These are phyloP conservation scores for Coregonus suidteri DNA, from an alignment of 2,797 vertebrate species.

Conservation along the genomic window DNA sequence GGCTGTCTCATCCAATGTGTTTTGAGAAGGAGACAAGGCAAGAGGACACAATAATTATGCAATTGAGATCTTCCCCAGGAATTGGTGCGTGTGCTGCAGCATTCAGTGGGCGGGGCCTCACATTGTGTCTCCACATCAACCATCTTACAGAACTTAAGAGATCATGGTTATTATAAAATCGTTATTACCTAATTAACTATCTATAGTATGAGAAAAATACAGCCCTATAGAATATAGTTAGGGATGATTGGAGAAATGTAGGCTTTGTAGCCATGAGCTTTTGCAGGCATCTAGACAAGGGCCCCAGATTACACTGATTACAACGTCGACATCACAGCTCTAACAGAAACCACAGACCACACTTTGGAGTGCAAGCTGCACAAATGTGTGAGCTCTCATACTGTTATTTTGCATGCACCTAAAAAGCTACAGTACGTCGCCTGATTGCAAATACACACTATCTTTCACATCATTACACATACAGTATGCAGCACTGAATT, in stretches of 20 bases:
- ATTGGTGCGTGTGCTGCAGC: no score
- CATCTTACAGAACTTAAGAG: neutral
- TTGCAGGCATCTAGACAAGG: neutral
- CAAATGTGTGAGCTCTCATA: constrained; percentile 27
- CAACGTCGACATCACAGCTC: constrained; percentile 46
- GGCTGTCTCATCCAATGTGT: no score
- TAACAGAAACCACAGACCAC: constrained; percentile 34
- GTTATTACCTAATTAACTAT: neutral
- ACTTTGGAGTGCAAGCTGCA: constrained; percentile 31
- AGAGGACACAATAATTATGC: no score
- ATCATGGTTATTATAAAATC: neutral
- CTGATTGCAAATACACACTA: constrained; percentile 41
- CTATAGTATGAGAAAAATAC: neutral
- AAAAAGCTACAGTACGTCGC: constrained; percentile 46
- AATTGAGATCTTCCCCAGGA: no score
- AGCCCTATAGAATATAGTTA: constrained; percentile 8
- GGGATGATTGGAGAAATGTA: neutral
- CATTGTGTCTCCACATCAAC: neutral
- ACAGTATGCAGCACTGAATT: constrained; percentile 2
- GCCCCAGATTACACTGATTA: constrained; percentile 11
- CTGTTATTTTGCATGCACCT: constrained; percentile 38
- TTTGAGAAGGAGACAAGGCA: no score
- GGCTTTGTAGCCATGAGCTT: neutral
- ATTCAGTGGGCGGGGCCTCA: no score
- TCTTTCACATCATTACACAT: constrained; percentile 39